phyloP scores from a whole-genome alignment of 2,113 vertebrate species.

The Hemibates koningsi region DNA sequence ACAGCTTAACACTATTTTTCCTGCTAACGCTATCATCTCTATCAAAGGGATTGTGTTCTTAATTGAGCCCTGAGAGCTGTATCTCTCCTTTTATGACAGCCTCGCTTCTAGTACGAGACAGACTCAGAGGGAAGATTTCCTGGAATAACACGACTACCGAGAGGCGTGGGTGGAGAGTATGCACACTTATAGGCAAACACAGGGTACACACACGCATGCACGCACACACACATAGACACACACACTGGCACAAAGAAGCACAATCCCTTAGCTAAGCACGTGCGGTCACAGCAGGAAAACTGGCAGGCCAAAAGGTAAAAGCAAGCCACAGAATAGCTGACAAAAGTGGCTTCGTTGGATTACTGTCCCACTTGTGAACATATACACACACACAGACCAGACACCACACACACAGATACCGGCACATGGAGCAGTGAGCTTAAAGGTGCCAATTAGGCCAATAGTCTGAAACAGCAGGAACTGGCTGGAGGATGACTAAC shows the following conservation, averaged over 20 bases:
- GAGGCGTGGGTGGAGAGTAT: constrained; percentile 39
- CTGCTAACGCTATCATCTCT: constrained; percentile 13
- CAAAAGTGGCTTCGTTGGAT: constrained; percentile 44
- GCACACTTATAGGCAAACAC: constrained; percentile 27
- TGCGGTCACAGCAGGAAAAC: constrained; percentile 35
- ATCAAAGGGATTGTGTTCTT: constrained; percentile 26
- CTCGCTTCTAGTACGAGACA: neutral
- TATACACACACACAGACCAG: neutral
- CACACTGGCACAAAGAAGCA: constrained; percentile 13
- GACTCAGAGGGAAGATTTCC: constrained; percentile 42
- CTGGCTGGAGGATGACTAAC: neutral
- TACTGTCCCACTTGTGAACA: constrained; percentile 1
- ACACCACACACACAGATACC: neutral
- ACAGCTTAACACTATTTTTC: constrained; percentile 28
- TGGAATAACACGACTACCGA: constrained; percentile 36
- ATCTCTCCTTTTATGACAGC: constrained; percentile 34
- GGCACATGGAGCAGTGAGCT: neutral
- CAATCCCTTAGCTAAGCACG: constrained; percentile 22
- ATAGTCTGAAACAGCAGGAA: constrained; percentile 25
- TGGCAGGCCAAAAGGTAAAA: constrained; percentile 38
- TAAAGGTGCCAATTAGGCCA: constrained; percentile 41
- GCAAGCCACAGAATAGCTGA: neutral
- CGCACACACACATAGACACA: neutral
- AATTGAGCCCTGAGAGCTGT: constrained; percentile 44
- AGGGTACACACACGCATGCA: neutral